Conservation (phyloP, 1,140 invertebrate species). For the Ephestia elutella region DNA sequence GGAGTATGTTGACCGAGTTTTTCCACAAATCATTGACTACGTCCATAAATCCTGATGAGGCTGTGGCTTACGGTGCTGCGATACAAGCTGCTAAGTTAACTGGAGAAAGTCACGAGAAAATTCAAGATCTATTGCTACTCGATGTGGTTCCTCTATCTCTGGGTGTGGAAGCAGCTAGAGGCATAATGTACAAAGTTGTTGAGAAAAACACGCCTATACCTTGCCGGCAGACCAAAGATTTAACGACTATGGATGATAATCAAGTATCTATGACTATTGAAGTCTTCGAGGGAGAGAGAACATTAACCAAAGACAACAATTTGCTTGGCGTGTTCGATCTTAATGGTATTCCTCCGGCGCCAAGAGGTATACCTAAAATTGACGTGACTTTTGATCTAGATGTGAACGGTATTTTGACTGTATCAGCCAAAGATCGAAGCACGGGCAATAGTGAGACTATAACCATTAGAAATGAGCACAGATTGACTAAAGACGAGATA, state of each 20-base stretch:
- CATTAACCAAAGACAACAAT: conserved; percentile 49
- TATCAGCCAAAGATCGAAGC: conserved; percentile 69
- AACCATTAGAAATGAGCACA: conserved; percentile 67
- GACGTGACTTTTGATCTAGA: conserved; percentile 53
- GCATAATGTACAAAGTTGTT: conserved; percentile 78
- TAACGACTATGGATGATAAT: conserved; percentile 53
- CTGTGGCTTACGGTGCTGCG: conserved; percentile 70
- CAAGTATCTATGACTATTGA: conserved; percentile 54
- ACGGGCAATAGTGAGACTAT: conserved; percentile 67
- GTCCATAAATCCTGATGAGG: conserved; percentile 72
- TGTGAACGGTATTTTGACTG: conserved; percentile 63
- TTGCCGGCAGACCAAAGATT: conserved; percentile 47
- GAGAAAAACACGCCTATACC: conserved; percentile 81
- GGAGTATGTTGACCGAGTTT: conserved; percentile 61
- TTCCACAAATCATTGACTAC: conserved; percentile 61
- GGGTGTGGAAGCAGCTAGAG: conserved; percentile 76
- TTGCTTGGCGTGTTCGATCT: conserved; percentile 49
- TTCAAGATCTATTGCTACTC: conserved; percentile 68
- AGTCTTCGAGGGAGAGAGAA: conserved; percentile 54
- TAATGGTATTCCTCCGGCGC: conserved; percentile 46
- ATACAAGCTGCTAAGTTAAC: conserved; percentile 68
- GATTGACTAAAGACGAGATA: conserved; percentile 64
- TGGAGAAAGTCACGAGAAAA: conserved; percentile 67
- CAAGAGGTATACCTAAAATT: conserved; percentile 45
- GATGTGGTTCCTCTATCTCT: conserved; percentile 76